Conservation (phyloP, 2,888 invertebrate genomes). For the Conistra vaccinii region DNA sequence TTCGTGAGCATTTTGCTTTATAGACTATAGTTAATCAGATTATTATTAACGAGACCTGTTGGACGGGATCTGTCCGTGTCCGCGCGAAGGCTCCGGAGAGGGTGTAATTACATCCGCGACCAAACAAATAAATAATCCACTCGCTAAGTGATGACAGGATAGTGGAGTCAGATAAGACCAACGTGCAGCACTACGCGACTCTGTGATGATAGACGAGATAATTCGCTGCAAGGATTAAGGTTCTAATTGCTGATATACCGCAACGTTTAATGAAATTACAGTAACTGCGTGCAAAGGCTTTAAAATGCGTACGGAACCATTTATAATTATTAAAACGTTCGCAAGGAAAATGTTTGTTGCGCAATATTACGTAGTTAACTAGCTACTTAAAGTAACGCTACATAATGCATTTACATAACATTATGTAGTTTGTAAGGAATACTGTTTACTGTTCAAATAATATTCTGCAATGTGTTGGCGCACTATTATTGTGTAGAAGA, state of each 20-base stretch:
- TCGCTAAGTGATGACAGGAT: constrained; percentile 81
- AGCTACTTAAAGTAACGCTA: constrained; percentile 55
- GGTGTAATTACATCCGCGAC: constrained; percentile 84
- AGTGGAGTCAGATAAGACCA: constrained; percentile 66
- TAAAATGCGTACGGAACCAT: constrained; percentile 53
- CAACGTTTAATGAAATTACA: constrained; percentile 59
- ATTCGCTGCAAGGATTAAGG: constrained; percentile 42
- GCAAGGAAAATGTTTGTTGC: constrained; percentile 57
- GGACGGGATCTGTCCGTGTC: constrained; percentile 75
- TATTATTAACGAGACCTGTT: constrained; percentile 83
- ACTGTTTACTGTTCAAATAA: constrained; percentile 10
- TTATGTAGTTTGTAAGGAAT: constrained; percentile 29
- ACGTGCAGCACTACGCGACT: constrained; percentile 45
- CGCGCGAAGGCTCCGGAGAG: constrained; percentile 73
- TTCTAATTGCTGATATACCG: constrained; percentile 58
- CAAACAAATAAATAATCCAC: constrained; percentile 85
- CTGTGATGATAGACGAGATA: constrained; percentile 61
- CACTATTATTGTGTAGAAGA: not conserved
- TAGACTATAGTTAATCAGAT: constrained; percentile 82
- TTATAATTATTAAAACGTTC: constrained; percentile 56
- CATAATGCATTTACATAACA: constrained; percentile 48
- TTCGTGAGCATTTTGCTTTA: constrained; percentile 58
- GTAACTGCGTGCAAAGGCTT: constrained; percentile 41
- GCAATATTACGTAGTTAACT: constrained; percentile 51
- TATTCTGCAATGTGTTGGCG: not conserved